phyloP scores from a whole-genome alignment of 2,888 invertebrate genomes.

The Lasioglossum zephyrum region DNA sequence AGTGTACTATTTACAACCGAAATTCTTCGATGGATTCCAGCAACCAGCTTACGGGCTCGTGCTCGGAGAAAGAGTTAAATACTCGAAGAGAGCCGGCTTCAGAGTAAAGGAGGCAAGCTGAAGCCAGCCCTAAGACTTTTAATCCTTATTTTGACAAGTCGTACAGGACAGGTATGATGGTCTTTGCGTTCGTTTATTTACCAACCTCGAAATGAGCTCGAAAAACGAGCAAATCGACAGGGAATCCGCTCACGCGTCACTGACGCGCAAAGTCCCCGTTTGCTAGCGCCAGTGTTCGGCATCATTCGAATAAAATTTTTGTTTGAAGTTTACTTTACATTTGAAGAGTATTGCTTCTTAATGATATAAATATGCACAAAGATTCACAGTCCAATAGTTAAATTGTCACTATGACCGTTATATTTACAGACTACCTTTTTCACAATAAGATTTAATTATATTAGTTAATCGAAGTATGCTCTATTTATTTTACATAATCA shows the following conservation, averaged over 20 bases:
- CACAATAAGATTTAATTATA: not conserved
- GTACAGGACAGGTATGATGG: slow-evolving; percentile 75
- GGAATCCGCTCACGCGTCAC: slow-evolving; percentile 59
- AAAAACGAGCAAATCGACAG: slow-evolving; percentile 44
- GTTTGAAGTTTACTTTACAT: not conserved
- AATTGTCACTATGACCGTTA: not conserved
- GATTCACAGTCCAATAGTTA: not conserved
- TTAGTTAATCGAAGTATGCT: not conserved
- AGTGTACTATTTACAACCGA: slow-evolving; percentile 32
- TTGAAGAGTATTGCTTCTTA: not conserved
- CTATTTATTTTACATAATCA: not conserved
- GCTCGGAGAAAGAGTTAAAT: slow-evolving; percentile 40
- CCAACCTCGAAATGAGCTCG: slow-evolving; percentile 48
- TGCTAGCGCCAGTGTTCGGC: slow-evolving; percentile 41
- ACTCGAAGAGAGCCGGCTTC: slow-evolving; percentile 30
- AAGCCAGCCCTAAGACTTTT: slow-evolving; percentile 75
- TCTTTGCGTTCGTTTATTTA: slow-evolving; percentile 63
- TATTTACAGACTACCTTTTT: not conserved
- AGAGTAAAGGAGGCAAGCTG: slow-evolving; percentile 36
- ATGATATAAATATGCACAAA: not conserved
- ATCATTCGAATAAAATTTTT: not conserved
- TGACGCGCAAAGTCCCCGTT: slow-evolving; percentile 58
- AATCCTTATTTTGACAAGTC: slow-evolving; percentile 81
- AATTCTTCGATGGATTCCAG: slow-evolving; percentile 47
- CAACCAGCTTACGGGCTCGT: slow-evolving; percentile 25